Base-by-base conservation (phyloP, 1,140 invertebrate species). In the Cyclina sinensis region DNA sequence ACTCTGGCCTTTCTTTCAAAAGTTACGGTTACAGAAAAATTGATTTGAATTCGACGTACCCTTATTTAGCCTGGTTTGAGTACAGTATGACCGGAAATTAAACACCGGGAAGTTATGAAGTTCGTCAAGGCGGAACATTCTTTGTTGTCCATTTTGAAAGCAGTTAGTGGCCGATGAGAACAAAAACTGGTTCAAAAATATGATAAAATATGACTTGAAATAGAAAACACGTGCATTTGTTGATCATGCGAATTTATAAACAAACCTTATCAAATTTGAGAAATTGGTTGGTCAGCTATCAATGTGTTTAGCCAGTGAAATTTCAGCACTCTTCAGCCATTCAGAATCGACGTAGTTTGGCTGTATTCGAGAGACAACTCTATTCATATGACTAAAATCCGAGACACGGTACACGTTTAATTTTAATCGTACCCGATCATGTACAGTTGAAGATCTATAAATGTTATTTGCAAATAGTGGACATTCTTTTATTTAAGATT, bases 261-360 rank as follows among this genome's bases (percentile, higher is more conserved):
- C 94, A 94, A 94, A 94, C 94, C 93, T 93, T 91, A 92, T 92
- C 89, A 90, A 92, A 91, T 91, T 94, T 94, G 92, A 92, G 91
- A 91, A 93, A 94, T 94, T 94, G 94, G 94, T 94, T 94, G 94
- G 94, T 94, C 94, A 94, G 93, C 90, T 87, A 90, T 91, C 37
- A 91, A 79, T 30, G 32, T 68, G 46, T 79, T 68, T 86, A 94
- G 89, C 94, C 94, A 94, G 94, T 94, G 92, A 94, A 91, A 94
- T 89, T 93, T 91, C 92, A 94, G 93, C 65, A 88, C 93, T 88
- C 54, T 85, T 87, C 92, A 93, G 91, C 93, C 93, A 93, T 86
- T 93, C 93, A 92, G 90, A 83, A 48, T 65, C 81, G 81, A 70
- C 62, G 81, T 83, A 70, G 24, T 62, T 11, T 37, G 35, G 30